phyloP scores from a whole-genome alignment of 2,797 vertebrate species.

The Parauchenoglanis ngamensis region DNA sequence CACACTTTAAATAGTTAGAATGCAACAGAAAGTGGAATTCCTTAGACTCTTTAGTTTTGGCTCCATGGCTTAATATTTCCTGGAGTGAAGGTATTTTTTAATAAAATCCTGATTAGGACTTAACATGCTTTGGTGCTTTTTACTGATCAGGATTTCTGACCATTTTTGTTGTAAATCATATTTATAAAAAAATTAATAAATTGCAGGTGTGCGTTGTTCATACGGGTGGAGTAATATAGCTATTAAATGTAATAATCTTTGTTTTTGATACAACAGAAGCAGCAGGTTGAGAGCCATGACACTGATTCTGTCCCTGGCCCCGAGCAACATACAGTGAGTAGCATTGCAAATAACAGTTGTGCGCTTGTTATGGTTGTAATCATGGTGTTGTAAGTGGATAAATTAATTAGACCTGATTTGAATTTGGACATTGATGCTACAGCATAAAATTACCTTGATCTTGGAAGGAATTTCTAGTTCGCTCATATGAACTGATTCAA shows the following conservation, averaged over 20 bases:
- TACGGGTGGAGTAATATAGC: background rate
- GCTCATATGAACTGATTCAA: background rate
- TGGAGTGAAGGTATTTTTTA: slow-evolving; percentile 67
- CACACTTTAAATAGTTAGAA: background rate
- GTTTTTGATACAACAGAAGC: slow-evolving; percentile 29
- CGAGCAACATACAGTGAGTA: slow-evolving; percentile 65
- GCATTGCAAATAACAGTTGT: background rate
- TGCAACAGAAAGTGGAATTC: slow-evolving; percentile 36
- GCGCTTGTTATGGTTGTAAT: background rate
- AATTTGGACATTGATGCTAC: background rate
- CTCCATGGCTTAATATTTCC: slow-evolving; percentile 50
- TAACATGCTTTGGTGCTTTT: slow-evolving; percentile 11
- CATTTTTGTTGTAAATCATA: background rate
- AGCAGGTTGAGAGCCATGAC: slow-evolving; percentile 49
- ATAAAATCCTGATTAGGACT: slow-evolving; percentile 51
- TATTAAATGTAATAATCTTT: slow-evolving; percentile 2
- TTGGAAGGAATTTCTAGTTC: background rate
- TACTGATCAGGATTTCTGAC: background rate
- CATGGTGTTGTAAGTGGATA: background rate
- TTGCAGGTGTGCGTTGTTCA: background rate
- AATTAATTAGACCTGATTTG: background rate
- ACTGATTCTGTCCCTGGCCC: slow-evolving; percentile 47
- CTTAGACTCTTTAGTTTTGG: slow-evolving; percentile 21
- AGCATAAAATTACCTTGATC: background rate
- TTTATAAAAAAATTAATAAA: background rate